Evolutionary conservation across 2,888 invertebrate species (phyloP), one percentile per base, ranked within the genome.

Genomic region (Conus canariensis): DNA sequence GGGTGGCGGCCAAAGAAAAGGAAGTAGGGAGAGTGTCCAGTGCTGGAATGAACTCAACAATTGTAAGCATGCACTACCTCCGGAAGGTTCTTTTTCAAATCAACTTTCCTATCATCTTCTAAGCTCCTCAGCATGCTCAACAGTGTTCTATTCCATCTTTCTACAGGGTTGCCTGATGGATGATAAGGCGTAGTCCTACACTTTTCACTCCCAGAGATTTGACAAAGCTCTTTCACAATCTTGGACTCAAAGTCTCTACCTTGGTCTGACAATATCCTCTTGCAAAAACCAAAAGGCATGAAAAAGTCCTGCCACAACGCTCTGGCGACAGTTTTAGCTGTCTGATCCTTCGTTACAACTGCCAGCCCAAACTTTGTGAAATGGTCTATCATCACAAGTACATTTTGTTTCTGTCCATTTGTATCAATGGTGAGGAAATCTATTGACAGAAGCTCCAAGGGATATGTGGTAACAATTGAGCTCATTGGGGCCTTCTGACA

Each of bases 1-100:
- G 88, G 88, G 16, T 88, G 77, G 16, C 88, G 30, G 5, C 88
- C 88, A 77, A 88, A 86, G 19, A 86, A 86, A 10, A 74, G 45
- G 25, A 16, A 74, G 58, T 74, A 87, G 14, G 87, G 87, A 10
- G 30, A 59, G 25, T 58, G 74, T 10, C 87, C 87, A 30, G 30
- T 30, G 30, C 4, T 70, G 70, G 22, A 3, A 45, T 88, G 88
- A 4, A 80, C 19, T 1, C 80, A 19, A n/a, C 16, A 10, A 22
- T 88, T 88, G 74, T 88, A 88, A 7, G 88, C 88, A 74, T 77
- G 74, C 5, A 87, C 80, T 19, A 64, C 22, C 7, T 30, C 30
- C 22, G 14, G 12, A 3, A 90, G 45, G 12, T 87, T 45, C 25
- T 2, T 64, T 16, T 45, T n/a, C 88, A 80, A 88, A 82, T 88